phyloP scores from a whole-genome alignment of 1,140 invertebrate genomes.

The Plectrocnemia conspersa region DNA sequence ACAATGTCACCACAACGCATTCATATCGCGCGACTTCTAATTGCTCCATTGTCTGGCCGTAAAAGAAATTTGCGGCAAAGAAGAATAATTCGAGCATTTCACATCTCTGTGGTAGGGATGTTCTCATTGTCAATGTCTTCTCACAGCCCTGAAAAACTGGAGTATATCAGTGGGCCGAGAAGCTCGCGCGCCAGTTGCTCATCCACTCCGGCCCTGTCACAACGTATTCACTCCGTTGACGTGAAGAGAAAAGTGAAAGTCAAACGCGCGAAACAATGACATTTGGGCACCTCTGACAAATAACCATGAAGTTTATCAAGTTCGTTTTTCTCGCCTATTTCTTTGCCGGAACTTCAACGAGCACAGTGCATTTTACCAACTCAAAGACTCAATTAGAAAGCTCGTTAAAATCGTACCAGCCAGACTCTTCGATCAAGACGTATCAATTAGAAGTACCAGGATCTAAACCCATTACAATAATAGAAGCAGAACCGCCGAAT shows the following conservation, averaged over 20 bases:
- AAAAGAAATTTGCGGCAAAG: conserved; percentile 11
- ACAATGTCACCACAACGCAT: too few species aligned
- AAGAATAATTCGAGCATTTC: conserved; percentile 8
- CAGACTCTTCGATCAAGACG: conserved; percentile 10
- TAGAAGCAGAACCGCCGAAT: conserved; percentile 47
- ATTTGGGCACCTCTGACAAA: too few species aligned
- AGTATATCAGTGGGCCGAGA: conserved; percentile 33
- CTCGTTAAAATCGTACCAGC: conserved; percentile 14
- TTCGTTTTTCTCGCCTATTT: background rate
- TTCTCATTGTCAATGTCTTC: conserved; percentile 31
- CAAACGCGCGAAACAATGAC: background rate
- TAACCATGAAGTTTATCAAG: background rate
- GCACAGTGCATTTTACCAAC: conserved; percentile 34
- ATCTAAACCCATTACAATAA: conserved; percentile 52
- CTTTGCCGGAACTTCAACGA: conserved; percentile 9
- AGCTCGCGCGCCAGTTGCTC: conserved; percentile 21
- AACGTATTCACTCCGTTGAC: conserved; percentile 1
- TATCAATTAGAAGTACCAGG: conserved; percentile 52
- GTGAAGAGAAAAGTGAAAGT: conserved; percentile 13
- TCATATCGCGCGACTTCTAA: too few species aligned
- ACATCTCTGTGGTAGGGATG: conserved; percentile 17
- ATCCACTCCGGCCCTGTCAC: conserved; percentile 3
- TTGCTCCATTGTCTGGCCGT: background rate
- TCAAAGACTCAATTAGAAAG: conserved; percentile 25
- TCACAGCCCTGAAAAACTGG: conserved; percentile 32